Evolutionary conservation across 2,888 invertebrate genomes (phyloP).

Genomic region (Ennomos fuscantarius): DNA sequence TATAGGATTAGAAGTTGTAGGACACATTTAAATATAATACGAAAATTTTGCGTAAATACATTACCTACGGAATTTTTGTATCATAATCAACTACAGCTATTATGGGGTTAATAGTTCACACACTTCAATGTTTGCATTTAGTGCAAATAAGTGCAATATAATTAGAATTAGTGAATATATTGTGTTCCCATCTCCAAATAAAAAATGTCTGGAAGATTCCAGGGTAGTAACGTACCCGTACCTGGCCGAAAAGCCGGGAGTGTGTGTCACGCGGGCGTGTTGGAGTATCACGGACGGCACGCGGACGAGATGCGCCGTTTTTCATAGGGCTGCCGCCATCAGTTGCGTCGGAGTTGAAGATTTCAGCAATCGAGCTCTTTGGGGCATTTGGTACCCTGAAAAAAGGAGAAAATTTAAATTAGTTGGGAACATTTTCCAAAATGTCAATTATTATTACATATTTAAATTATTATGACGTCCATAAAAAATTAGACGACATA

Average conservation of each 20-base stretch:
- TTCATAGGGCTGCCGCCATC: constrained; percentile 70
- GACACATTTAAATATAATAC: too few relatives aligned
- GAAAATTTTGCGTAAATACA: too few relatives aligned
- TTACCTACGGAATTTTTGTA: too few relatives aligned
- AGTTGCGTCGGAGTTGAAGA: constrained; percentile 74
- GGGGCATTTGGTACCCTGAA: constrained; percentile 86
- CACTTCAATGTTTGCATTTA: too few relatives aligned
- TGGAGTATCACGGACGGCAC: constrained; percentile 84
- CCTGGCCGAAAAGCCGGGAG: constrained; percentile 86
- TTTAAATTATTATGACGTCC: too few relatives aligned
- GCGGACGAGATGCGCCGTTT: constrained; percentile 68
- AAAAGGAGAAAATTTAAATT: constrained; percentile 32
- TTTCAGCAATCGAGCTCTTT: constrained; percentile 86
- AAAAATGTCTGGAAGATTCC: constrained; percentile 11
- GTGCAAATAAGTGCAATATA: too few relatives aligned
- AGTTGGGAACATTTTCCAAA: neutral
- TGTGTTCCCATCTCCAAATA: constrained; percentile 3
- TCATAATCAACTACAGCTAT: too few relatives aligned
- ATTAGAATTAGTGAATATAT: too few relatives aligned
- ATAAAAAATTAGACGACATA: neutral
- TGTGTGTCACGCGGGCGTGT: constrained; percentile 86
- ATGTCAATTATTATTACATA: too few relatives aligned
- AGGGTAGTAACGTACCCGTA: constrained; percentile 38
- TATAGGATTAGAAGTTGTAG: too few relatives aligned
- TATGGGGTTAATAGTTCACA: too few relatives aligned